Evolutionary conservation across 1,140 invertebrate species (phyloP), one percentile per base, ranked within the genome.

Genomic region (Aphidius gifuensis): DNA sequence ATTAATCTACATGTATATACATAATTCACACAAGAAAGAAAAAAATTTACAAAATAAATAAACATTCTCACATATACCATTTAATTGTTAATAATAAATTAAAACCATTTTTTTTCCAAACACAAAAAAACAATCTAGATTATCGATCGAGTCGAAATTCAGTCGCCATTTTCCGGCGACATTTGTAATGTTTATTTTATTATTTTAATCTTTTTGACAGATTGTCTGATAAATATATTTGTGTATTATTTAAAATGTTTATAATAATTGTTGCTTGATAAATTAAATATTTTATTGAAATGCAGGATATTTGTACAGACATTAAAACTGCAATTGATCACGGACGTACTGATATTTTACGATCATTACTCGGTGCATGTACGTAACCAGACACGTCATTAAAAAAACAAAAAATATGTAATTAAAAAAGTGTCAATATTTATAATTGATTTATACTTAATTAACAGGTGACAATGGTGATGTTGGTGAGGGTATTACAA

Each of bases 341-440:
- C 66, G 85, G 86, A 21, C 80, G 86, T 63, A 86, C 85, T 11
- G 87, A 88, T 71, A 84, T 87, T 64, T 79, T 88, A 38, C 81
- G 85, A 66, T 80, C 83, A 40, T 75, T 87, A 23, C 72, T 88
- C 32, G 84, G 86, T 53, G 83, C 84, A 59, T 85, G 85, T 86
- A 82, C 76, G 83, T 82, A 74, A 49, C 64, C 58, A 61, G 44
- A 64, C 49, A 49, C 6, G 40, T 7, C 21, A 40, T 6, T 32
- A 7, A 7, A 5, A 1, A 9, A 38, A 39, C 1, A 39, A 44
- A 11, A 44, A 53, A 39, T 49, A 7, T 3, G 43, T 44, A 11
- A 44, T 44, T 8, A 8, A 44, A 44, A 1, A 49, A 49, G 3
- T n/a, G 47, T 4, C 16, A 43, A 50, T 38, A 54, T 47, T 48